Base-by-base conservation (phyloP, 2,888 invertebrate genomes). In the Leptothorax acervorum region DNA sequence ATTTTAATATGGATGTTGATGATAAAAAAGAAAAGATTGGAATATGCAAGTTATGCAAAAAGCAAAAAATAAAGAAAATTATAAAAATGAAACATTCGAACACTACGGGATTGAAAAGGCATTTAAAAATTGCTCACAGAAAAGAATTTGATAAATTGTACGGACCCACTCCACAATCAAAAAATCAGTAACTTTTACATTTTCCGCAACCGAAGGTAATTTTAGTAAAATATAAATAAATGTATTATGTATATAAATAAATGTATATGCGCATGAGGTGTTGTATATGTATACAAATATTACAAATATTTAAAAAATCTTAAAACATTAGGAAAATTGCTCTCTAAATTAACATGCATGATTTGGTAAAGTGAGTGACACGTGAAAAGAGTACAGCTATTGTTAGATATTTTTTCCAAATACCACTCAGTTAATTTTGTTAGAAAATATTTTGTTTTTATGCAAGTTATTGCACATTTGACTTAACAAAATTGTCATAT, bases 361-460 rank as follows among this genome's bases (percentile, higher is more conserved):
- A 57, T 28, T 57, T 57, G 28, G 15, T 57, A 57, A 57, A 57
- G 57, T 57, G 28, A 31, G 28, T 57, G 28, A 57, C 23, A 57
- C n/a, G 53, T 45, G 45, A 45, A 45, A 45, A 45, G 11, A 57
- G 28, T 9, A 11, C 8, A 57, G 23, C 9, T 53, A 53, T 53
- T 53, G 51, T 28, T 57, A 57, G 57, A 57, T 57, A 48, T 48
- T 57, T 57, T 57, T 57, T 57, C n/a, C n/a, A 57, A 57, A 57
- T 57, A 48, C 45, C 1, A 28, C 11, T 57, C 28, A 57, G n/a
- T 57, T 57, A 57, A 57, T 23, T 28, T 57, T 57, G 28, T 28
- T 28, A 57, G 1, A 57, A 28, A 57, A 57, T 28, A 4, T 28
- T 57, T 57, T 57, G 23, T 28, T 57, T 57, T 1, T 3, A 57